Conservation (phyloP, 2,797 vertebrate species). For the Falco concolor region DNA sequence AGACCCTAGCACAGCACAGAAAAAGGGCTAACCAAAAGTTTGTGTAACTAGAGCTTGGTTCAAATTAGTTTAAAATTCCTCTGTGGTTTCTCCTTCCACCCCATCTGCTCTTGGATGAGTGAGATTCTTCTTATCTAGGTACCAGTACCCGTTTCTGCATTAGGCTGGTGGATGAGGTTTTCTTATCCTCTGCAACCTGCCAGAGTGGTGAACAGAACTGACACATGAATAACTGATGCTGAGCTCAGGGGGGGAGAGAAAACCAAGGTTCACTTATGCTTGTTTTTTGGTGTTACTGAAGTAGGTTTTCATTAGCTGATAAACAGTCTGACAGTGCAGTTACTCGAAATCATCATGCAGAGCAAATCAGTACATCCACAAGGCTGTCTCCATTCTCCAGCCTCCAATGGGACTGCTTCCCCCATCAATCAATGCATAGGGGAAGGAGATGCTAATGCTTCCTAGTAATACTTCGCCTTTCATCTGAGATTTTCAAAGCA, state of each 20-base stretch:
- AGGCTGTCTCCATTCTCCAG: constrained; percentile 8
- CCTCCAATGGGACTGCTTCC: not conserved
- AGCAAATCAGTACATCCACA: constrained; percentile 40
- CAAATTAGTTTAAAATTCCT: not conserved
- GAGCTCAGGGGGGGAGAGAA: not conserved
- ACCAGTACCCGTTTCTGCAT: not conserved
- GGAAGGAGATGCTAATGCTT: constrained; percentile 30
- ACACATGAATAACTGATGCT: not conserved
- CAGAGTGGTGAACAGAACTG: not conserved
- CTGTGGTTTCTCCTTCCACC: not conserved
- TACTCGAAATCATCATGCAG: constrained; percentile 7
- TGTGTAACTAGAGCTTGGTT: not conserved
- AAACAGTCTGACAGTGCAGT: constrained; percentile 23
- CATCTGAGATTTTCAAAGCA: constrained; percentile 48
- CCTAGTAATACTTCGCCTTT: not conserved
- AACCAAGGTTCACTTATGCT: not conserved
- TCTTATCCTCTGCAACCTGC: not conserved
- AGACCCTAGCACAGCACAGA: not conserved
- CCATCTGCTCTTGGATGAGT: not conserved
- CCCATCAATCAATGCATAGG: not conserved
- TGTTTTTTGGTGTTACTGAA: not conserved
- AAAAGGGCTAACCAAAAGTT: not conserved
- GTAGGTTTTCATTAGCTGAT: constrained; percentile 59
- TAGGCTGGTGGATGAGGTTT: constrained; percentile 1
- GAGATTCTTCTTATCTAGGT: not conserved